Conservation (phyloP, 2,797 vertebrate genomes). For the Galagoides demidoff region DNA sequence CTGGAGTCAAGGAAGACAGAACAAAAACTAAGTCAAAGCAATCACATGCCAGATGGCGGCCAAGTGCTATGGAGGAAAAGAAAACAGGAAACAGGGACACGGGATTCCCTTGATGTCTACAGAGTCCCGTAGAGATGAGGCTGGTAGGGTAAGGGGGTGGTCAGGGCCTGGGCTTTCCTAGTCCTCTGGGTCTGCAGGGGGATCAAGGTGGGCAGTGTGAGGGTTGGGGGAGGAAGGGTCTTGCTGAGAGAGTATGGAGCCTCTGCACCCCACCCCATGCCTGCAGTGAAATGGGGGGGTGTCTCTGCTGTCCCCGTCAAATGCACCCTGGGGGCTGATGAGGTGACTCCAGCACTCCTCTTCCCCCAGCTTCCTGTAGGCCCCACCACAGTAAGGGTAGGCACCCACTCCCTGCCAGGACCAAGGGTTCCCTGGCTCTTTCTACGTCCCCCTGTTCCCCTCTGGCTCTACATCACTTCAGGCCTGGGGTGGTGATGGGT, state of each 20-base stretch:
- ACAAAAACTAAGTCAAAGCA: not conserved
- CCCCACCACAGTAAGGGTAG: not conserved
- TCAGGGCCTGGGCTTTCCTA: not conserved
- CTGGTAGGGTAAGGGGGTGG: not conserved
- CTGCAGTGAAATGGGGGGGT: not conserved
- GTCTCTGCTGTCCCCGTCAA: not conserved
- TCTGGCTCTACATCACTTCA: not conserved
- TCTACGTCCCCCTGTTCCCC: rapidly evolving
- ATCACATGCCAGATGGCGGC: not conserved
- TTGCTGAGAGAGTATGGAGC: no score
- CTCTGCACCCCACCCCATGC: rapidly evolving
- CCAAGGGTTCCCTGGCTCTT: not conserved
- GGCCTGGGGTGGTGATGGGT: not conserved
- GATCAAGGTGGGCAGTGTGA: not conserved
- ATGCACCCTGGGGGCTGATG: not conserved
- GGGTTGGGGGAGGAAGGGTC: not conserved
- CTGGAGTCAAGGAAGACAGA: not conserved
- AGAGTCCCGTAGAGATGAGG: not conserved
- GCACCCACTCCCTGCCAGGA: not conserved
- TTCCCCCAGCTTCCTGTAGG: not conserved
- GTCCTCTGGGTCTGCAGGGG: not conserved
- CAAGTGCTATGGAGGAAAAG: not conserved
- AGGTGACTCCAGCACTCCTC: not conserved
- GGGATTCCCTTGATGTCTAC: rapidly evolving
- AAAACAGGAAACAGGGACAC: not conserved